These are phyloP conservation scores for Neuroscelio doddi DNA, from an alignment of 2,888 invertebrate species.

Conservation along the genomic window DNA sequence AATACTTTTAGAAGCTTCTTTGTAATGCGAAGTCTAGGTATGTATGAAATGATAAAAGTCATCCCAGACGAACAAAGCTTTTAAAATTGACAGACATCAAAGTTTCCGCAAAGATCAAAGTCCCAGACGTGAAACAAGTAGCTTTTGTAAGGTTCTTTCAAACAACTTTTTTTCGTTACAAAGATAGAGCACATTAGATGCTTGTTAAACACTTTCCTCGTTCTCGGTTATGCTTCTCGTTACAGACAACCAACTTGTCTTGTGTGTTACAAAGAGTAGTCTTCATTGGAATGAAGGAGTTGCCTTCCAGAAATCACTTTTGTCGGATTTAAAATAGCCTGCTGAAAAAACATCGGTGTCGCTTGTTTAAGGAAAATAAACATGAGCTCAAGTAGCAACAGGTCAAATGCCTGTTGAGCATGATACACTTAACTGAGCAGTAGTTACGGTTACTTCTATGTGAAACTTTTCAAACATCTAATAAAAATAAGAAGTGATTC, in stretches of 20 bases:
- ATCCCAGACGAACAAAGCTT: constrained; percentile 17
- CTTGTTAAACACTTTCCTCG: constrained; percentile 29
- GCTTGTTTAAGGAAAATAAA: constrained; percentile 14
- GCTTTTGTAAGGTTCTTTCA: constrained; percentile 17
- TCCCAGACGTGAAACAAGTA: constrained; percentile 21
- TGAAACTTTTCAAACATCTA: background rate
- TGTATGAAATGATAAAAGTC: constrained; percentile 5
- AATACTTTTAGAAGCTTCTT: background rate
- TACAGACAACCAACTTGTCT: constrained; percentile 1
- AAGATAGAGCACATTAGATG: constrained; percentile 24
- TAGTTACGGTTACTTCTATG: no score
- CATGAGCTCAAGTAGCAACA: constrained; percentile 24
- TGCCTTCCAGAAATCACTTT: background rate
- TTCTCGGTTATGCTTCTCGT: background rate
- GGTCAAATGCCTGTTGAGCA: constrained; percentile 26
- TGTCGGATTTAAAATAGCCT: background rate
- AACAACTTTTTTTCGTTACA: constrained; percentile 12
- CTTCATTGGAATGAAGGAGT: background rate
- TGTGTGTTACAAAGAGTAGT: background rate
- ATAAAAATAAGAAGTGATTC: no score
- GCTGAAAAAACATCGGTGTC: background rate
- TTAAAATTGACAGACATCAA: constrained; percentile 33
- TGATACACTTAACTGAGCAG: constrained; percentile 11
- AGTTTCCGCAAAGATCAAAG: constrained; percentile 33
- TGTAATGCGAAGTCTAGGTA: background rate